Evolutionary conservation across 2,113 vertebrate species (phyloP), one percentile per base, ranked within the genome.

Genomic region (Grammomys dolichurus): DNA sequence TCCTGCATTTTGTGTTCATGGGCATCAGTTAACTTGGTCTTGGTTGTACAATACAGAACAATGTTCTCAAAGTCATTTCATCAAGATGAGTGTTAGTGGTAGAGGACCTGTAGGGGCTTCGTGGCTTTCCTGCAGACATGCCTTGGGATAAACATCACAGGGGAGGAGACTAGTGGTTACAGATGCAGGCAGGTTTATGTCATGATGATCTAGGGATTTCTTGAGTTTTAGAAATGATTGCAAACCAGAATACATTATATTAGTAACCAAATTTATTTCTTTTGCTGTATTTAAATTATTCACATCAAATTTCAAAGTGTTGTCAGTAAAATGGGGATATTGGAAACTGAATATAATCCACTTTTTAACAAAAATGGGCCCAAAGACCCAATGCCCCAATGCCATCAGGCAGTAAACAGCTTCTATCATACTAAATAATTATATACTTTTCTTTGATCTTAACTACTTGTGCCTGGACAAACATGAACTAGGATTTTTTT

Each of bases 221-320:
- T 85, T 70, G 48, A 77, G 28, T 85, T 86, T 76, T 76, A 63
- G 5, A 58, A 12, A 58, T 24, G 89, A 67, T 93, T 76, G 51
- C 86, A 87, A 93, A 28, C 4, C 70, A 69, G 8, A 77, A 56
- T 22, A 51, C 31, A 11, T 75, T 93, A 94, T 92, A 58, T 73
- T 76, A 87, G 82, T 89, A 54, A 48, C 1, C 12, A 78, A 48
- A 80, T 95, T 93, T 81, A 88, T 91, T 76, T 89, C 19, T 73
- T 96, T 88, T 84, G 7, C 60, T 87, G 12, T 94, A 65, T 95
- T 96, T 91, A 89, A 93, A 82, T 89, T 88, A 94, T 56, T 81
- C 56, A 11, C 72, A 80, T 90, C 36, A 65, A 22, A 73, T 94
- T 91, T 81, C 89, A 56, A 95, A 91, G 43, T 63, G 22, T 89